These are phyloP conservation scores for Myrmophylax atrothorax DNA, from an alignment of 2,113 vertebrate species.

Conservation along the genomic window DNA sequence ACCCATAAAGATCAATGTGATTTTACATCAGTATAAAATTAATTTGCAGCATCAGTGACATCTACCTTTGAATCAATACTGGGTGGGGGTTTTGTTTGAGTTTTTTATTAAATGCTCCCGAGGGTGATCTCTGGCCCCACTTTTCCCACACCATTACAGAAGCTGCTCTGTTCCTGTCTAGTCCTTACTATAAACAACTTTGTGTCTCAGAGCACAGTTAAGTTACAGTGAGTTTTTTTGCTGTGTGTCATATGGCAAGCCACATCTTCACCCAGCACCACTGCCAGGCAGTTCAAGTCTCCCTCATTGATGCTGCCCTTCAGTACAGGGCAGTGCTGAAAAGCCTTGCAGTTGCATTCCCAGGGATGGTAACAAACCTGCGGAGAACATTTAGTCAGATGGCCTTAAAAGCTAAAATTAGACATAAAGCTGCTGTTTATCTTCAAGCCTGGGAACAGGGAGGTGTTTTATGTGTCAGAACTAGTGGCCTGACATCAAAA, in stretches of 20 bases:
- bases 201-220: neutral
- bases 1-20: neutral
- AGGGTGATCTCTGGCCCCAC: neutral
- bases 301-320: neutral
- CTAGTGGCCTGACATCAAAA: neutral
- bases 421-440: neutral
- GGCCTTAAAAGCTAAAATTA: neutral
- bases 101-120: neutral
- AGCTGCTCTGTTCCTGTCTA: neutral
- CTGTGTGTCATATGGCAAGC: neutral
- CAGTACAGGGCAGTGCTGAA: neutral
- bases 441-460: neutral
- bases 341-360: neutral
- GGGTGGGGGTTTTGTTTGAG: neutral
- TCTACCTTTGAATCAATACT: neutral
- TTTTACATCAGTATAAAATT: neutral
- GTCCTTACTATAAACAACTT: neutral
- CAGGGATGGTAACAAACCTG: neutral
- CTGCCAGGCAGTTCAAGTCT: neutral
- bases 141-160: neutral
- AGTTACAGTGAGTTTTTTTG: neutral
- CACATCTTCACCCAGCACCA: neutral
- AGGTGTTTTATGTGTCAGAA: neutral
- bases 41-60: neutral
- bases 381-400: neutral